These are phyloP conservation scores for Eutolmus rufibarbis DNA, from an alignment of 2,888 invertebrate genomes.

Conservation along the genomic window DNA sequence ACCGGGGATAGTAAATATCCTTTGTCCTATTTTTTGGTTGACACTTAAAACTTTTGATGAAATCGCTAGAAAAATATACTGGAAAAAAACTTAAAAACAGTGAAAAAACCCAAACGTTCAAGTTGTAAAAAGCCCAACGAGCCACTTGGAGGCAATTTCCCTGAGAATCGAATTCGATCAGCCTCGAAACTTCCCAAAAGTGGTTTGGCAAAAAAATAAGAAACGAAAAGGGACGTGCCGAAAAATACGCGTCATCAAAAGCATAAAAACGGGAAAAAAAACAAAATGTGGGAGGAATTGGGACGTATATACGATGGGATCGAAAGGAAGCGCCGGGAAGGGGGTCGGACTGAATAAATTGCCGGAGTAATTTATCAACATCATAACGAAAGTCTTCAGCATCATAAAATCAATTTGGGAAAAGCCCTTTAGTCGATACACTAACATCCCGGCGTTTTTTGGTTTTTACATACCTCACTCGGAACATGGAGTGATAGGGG, in stretches of 20 bases:
- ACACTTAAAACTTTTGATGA: neutral
- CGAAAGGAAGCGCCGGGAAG: neutral
- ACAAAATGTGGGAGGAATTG: neutral
- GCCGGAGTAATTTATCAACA: slow-evolving; percentile 33
- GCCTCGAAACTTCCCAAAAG: neutral
- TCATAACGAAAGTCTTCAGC: slow-evolving; percentile 38
- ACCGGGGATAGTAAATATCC: neutral
- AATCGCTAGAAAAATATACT: neutral
- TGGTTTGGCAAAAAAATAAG: neutral
- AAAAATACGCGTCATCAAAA: slow-evolving; percentile 15
- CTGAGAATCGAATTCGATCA: neutral
- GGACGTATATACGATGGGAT: neutral
- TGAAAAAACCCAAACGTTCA: neutral
- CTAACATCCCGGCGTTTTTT: neutral
- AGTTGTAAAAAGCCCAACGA: neutral
- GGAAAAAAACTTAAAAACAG: neutral
- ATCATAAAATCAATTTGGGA: slow-evolving; percentile 37
- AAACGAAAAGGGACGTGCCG: neutral
- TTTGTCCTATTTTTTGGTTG: neutral
- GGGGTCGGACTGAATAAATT: slow-evolving; percentile 9
- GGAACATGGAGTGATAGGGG: neutral
- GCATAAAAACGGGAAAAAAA: neutral
- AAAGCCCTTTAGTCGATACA: slow-evolving; percentile 12
- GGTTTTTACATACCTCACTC: slow-evolving; percentile 1
- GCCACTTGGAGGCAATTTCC: neutral